phyloP scores from a whole-genome alignment of 1,140 invertebrate species.

The Anagrus nilaparvatae region DNA sequence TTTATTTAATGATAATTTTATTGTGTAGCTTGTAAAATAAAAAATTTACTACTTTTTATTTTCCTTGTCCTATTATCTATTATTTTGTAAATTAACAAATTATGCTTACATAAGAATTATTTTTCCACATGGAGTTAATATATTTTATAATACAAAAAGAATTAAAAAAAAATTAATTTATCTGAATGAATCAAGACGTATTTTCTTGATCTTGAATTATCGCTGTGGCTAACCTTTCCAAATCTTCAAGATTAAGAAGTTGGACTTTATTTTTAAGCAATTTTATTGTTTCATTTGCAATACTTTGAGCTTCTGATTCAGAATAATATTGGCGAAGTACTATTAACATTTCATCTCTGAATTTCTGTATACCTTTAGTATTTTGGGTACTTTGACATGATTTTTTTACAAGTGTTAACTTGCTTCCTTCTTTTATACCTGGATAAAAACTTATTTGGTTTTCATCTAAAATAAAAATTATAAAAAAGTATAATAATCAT shows the following conservation, averaged over 20 bases:
- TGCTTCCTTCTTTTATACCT: slow-evolving; percentile 38
- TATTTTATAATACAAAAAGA: not conserved
- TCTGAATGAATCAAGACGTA: slow-evolving; percentile 21
- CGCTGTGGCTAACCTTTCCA: slow-evolving; percentile 40
- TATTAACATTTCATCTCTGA: slow-evolving; percentile 34
- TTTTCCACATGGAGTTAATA: not conserved
- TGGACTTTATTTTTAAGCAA: slow-evolving; percentile 38
- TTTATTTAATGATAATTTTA: slow-evolving; percentile 6
- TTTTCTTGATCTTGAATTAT: slow-evolving; percentile 38
- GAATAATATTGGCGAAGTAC: slow-evolving; percentile 36
- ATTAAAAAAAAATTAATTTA: not conserved
- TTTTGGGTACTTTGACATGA: slow-evolving; percentile 20
- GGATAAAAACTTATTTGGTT: slow-evolving; percentile 38
- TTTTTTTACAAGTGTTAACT: slow-evolving; percentile 35
- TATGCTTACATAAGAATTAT: slow-evolving; percentile 15
- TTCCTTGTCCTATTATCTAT: slow-evolving; percentile 18
- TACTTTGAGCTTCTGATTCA: slow-evolving; percentile 34
- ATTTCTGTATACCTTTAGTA: slow-evolving; percentile 24
- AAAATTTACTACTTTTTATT: slow-evolving; percentile 16
- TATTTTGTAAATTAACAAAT: slow-evolving; percentile 17
- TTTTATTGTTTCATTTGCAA: slow-evolving; percentile 36
- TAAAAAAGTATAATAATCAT: slow-evolving; percentile 1
- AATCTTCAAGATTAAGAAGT: slow-evolving; percentile 36
- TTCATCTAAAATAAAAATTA: slow-evolving; percentile 29
- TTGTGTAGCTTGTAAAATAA: too few species aligned